Evolutionary conservation across 2,113 vertebrate genomes (phyloP).

Genomic region (Grallaria varia): DNA sequence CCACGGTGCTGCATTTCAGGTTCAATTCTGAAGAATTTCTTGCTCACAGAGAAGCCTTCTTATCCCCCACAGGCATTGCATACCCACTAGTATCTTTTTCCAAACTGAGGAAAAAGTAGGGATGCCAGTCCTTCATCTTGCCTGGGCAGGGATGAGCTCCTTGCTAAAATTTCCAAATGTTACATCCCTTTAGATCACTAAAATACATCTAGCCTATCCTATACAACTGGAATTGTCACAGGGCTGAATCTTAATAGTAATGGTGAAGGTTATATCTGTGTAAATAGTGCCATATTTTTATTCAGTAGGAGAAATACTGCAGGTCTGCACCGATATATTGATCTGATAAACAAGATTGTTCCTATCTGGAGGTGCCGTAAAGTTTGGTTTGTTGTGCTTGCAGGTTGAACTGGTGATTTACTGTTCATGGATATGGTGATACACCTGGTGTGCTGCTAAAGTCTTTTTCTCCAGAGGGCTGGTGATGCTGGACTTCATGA

Average conservation of each 20-base stretch:
- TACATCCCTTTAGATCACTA: background rate
- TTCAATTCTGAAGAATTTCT: background rate
- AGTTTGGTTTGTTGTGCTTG: background rate
- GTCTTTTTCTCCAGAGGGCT: background rate
- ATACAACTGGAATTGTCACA: background rate
- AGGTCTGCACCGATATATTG: background rate
- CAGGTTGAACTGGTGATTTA: background rate
- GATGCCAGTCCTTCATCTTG: background rate
- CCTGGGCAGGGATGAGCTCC: background rate
- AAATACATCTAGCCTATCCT: background rate
- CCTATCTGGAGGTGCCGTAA: background rate
- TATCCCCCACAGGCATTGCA: background rate
- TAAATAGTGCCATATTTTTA: constrained; percentile 7
- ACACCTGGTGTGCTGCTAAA: background rate
- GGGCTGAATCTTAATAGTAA: constrained; percentile 1
- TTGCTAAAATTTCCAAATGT: constrained; percentile 9
- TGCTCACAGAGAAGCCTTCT: background rate
- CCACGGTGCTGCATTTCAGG: background rate
- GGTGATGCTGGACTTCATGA: background rate
- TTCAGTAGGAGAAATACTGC: constrained; percentile 14
- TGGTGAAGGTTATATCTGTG: background rate
- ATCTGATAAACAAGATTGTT: constrained; percentile 10
- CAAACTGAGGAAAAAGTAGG: background rate
- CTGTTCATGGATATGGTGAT: background rate
- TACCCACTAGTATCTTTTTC: background rate